Evolutionary conservation across 2,797 vertebrate genomes (phyloP), one percentile per base, ranked within the genome.

Genomic region (Pseudochromis fuscus): DNA sequence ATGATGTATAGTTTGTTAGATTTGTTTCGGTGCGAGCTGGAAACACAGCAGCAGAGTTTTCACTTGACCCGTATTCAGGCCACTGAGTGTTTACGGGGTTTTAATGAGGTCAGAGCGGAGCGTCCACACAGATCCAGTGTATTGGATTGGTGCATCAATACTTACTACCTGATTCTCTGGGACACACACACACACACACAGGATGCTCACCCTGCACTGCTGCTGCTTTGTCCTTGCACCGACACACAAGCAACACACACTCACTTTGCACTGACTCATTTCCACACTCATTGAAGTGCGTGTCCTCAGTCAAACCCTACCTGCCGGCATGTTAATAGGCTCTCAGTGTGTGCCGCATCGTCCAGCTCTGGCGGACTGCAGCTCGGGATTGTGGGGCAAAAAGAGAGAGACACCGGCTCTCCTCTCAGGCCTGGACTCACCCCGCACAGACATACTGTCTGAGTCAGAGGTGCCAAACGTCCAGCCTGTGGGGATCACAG

Each of bases 321-420:
- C 86, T 82, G 86, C 85, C 73, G 84, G 70, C 74, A 60, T 67
- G 67, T 82, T 89, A 91, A 88, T 88, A 67, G 85, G 80, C 28
- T 90, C 80, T 75, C 85, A 63, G 83, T 66, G 82, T 78, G 76
- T 33, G 67, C 50, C 16, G 42, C 18, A 24, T 44, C 38, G 33
- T 65, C 68, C 70, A 51, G 63, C 6, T 75, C 53, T 61, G 70
- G 75, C 11, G 10, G 68, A 68, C 67, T 38, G 48, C 40, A 65
- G 75, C 65, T 3, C 11, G 49, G 73, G 72, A 72, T 76, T 80
- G 49, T 80, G 69, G 74, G 72, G n/a, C n/a, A n/a, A n/a, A n/a
- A 85, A 69, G 38, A 58, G 28, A 59, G 55, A 2, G 46, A 30
- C 60, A 37, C 13, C 52, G 31, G 27, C 62, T 69, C 68, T 64